phyloP scores from a whole-genome alignment of 2,113 vertebrate species.

The Hepsetus odoe region DNA sequence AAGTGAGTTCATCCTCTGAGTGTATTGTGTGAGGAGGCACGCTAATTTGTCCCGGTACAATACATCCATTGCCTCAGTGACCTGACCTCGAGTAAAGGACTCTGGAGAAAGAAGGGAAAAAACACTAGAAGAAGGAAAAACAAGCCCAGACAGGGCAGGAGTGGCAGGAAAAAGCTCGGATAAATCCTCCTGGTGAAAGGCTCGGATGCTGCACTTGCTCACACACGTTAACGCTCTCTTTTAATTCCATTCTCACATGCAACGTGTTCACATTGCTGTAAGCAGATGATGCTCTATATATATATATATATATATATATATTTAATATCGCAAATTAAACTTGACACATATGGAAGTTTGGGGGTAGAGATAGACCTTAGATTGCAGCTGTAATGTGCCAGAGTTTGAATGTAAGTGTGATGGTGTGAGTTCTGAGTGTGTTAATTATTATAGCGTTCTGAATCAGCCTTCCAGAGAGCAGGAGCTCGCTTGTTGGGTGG shows the following conservation, averaged over 20 bases:
- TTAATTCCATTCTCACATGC: neutral
- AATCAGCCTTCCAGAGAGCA: too few species aligned
- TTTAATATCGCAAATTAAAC: too few species aligned
- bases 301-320: too few species aligned
- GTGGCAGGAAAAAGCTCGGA: neutral
- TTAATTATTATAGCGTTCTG: too few species aligned
- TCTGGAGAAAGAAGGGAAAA: neutral
- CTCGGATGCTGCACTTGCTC: neutral
- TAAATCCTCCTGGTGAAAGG: neutral
- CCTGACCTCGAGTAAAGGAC: conserved; percentile 1
- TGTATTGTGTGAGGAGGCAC: neutral
- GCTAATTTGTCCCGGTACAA: neutral
- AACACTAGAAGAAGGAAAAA: neutral
- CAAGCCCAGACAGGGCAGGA: neutral
- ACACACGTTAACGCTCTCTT: neutral
- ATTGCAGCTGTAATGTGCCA: too few species aligned
- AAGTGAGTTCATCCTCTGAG: neutral
- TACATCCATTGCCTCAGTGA: neutral
- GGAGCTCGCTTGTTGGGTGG: too few species aligned
- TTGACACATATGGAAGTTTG: too few species aligned
- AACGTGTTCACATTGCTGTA: too few species aligned
- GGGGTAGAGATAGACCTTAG: too few species aligned
- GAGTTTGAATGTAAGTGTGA: too few species aligned
- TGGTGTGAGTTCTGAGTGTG: too few species aligned
- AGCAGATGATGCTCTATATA: too few species aligned